These are phyloP conservation scores for Aplysina aerophoba DNA, from an alignment of 37 sponge, comb jelly and placozoan species.

Conservation along the genomic window DNA sequence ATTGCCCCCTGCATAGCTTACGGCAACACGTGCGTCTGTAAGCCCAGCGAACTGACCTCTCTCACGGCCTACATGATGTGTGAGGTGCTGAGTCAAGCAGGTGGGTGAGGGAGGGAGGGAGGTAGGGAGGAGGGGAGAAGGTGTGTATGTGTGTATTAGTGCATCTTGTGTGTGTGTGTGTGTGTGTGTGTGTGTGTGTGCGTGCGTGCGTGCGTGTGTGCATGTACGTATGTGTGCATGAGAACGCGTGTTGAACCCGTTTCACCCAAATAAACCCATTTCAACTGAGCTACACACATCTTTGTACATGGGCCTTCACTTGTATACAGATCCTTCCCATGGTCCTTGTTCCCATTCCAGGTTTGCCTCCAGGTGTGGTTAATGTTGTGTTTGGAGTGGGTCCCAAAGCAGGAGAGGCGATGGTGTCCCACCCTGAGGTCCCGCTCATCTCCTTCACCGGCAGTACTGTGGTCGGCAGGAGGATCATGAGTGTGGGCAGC, in stretches of 20 bases:
- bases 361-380: conserved; percentile 90
- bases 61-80: conserved; percentile 87
- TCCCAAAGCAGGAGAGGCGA: conserved; percentile 77
- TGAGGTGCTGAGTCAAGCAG: conserved; percentile 77
- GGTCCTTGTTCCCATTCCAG: conserved; percentile 31
- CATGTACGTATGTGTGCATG: no score
- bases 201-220: no score
- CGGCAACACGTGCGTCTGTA: conserved; percentile 88
- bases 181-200: no score
- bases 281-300: background rate
- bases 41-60: conserved; percentile 96
- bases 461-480: conserved; percentile 72
- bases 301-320: background rate
- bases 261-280: no score
- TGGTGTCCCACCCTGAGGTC: conserved; percentile 80
- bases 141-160: background rate
- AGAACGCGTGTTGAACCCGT: no score
- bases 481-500: conserved; percentile 61
- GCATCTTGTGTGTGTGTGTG: background rate
- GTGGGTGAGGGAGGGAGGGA: conserved; percentile 16
- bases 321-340: background rate
- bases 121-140: background rate
- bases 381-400: conserved; percentile 91
- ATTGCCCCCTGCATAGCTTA: conserved; percentile 89
- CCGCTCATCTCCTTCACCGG: conserved; percentile 90